Conservation (phyloP, 2,113 vertebrate species). For the Condylura cristata region DNA sequence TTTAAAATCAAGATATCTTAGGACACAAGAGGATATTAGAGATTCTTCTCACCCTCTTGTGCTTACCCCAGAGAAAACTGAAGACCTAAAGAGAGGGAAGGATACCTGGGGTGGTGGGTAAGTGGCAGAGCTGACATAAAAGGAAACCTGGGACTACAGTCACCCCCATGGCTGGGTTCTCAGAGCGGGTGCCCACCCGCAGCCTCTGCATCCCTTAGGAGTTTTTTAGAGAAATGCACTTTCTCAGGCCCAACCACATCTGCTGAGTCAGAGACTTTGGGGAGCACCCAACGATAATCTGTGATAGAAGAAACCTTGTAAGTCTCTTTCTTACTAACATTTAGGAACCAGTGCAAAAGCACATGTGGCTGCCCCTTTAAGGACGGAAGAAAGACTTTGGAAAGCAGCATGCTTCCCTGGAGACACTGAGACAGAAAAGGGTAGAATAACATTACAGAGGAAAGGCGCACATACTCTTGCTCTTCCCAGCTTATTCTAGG, state of each 20-base stretch:
- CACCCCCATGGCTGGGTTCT: neutral
- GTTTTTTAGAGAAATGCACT: neutral
- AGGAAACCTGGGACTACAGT: neutral
- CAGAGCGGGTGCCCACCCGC: neutral
- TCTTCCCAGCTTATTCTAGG: neutral
- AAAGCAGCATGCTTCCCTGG: neutral
- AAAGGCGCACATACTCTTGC: fast-evolving
- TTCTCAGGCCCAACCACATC: neutral
- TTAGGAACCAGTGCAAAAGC: neutral
- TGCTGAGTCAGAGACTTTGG: neutral
- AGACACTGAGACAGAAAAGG: neutral
- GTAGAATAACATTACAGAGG: neutral
- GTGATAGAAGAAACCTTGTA: neutral
- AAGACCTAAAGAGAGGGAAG: neutral
- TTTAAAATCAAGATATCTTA: neutral
- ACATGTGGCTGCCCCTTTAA: neutral
- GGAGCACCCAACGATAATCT: no score
- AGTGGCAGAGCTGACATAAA: neutral
- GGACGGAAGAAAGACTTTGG: neutral
- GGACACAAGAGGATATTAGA: neutral
- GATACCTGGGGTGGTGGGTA: fast-evolving
- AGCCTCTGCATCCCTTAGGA: neutral
- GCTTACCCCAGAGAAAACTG: neutral
- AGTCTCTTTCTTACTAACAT: neutral
- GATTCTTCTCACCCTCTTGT: neutral